Conservation (phyloP, 2,797 vertebrate genomes). For the Neosalanx taihuensis region DNA sequence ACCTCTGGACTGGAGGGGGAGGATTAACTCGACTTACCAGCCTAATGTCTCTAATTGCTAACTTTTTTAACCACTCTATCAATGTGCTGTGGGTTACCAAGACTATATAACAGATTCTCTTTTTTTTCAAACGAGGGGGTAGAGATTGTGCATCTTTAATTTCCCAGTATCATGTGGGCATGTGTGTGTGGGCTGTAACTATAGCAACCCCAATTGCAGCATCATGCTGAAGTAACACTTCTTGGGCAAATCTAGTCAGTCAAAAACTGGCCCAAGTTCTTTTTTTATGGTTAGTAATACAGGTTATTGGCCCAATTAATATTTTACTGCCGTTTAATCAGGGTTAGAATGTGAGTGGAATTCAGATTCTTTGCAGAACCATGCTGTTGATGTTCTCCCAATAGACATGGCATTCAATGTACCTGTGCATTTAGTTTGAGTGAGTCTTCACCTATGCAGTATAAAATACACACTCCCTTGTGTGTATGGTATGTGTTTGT, state of each 20-base stretch:
- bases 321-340: conserved; percentile 23
- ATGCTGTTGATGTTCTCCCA: background rate
- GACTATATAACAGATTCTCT: conserved; percentile 40
- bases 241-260: conserved; percentile 46
- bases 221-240: conserved; percentile 65
- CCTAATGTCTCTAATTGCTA: conserved; percentile 56
- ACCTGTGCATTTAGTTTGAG: background rate
- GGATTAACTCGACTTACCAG: conserved; percentile 45
- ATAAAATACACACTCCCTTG: background rate
- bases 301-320: conserved; percentile 49
- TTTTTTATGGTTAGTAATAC: conserved; percentile 46
- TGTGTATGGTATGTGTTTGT: background rate
- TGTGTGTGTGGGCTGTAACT: conserved; percentile 71
- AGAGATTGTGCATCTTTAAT: conserved; percentile 54
- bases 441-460: background rate
- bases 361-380: background rate
- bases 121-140: conserved; percentile 27
- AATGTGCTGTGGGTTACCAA: conserved; percentile 46
- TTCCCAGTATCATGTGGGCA: conserved; percentile 63
- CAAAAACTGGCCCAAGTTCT: conserved; percentile 24
- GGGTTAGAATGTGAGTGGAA: background rate
- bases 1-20: conserved; percentile 33
- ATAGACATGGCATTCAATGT: background rate
- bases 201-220: conserved; percentile 72
- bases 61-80: conserved; percentile 39